These are phyloP conservation scores for Bactericera cockerelli DNA, from an alignment of 1,140 invertebrate genomes.

Conservation along the genomic window DNA sequence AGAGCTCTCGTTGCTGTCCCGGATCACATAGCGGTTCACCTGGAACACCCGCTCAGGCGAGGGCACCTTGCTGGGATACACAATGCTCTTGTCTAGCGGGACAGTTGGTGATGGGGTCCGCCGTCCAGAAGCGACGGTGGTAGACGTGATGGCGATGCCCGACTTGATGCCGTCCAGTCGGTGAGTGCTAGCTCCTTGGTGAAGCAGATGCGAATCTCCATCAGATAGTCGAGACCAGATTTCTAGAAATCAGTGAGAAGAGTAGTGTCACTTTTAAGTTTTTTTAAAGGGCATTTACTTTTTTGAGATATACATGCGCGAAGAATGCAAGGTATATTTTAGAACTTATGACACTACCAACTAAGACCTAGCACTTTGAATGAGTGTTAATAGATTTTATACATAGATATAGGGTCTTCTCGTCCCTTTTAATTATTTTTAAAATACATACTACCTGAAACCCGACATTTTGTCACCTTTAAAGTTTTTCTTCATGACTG, in stretches of 20 bases:
- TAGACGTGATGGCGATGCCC: not conserved
- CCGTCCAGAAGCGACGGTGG: not conserved
- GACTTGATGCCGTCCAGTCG: constrained; percentile 18
- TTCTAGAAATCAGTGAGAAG: constrained; percentile 19
- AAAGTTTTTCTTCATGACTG: too few species aligned
- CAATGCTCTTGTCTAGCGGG: constrained; percentile 12
- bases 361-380: too few species aligned
- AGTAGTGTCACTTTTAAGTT: too few species aligned
- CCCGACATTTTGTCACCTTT: too few species aligned
- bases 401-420: too few species aligned
- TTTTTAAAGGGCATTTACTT: too few species aligned
- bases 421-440: too few species aligned
- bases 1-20: not conserved
- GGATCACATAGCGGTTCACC: not conserved
- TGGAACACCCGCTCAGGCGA: not conserved
- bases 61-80: constrained; percentile 13
- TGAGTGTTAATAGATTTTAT: too few species aligned
- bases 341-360: too few species aligned
- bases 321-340: too few species aligned
- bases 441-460: too few species aligned
- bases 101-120: constrained; percentile 11
- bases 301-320: too few species aligned
- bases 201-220: constrained; percentile 20
- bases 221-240: constrained; percentile 13
- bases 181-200: constrained; percentile 15